A percentile compares a stretch with the other conserved stretches of the same genome.
Conservation (phyloP, 2,888 invertebrate species). For the Brenthis hecate region DNA sequence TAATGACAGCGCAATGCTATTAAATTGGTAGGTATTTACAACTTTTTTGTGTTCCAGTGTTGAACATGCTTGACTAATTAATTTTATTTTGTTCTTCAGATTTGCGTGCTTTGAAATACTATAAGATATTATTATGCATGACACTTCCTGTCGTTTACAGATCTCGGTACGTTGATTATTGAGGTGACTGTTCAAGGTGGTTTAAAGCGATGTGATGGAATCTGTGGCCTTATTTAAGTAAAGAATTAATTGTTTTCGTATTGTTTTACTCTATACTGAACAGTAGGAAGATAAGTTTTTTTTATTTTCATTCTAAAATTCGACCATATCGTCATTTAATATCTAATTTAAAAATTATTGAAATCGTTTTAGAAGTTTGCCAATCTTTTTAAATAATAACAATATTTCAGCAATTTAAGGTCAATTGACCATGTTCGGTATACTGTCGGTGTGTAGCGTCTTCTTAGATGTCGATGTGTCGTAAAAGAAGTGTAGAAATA, state of each 20-base stretch:
- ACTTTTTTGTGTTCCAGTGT: not conserved
- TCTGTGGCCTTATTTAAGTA: slow-evolving; percentile 31
- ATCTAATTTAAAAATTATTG: too few species aligned
- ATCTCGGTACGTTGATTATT: slow-evolving; percentile 37
- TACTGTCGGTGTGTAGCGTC: too few species aligned
- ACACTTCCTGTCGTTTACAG: slow-evolving; percentile 38
- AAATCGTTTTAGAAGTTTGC: too few species aligned
- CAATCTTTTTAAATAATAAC: too few species aligned
- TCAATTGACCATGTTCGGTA: too few species aligned
- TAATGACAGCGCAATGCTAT: too few species aligned
- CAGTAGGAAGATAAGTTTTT: not conserved
- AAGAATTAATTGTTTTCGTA: slow-evolving; percentile 17
- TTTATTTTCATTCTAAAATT: too few species aligned
- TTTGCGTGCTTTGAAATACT: slow-evolving; percentile 36
- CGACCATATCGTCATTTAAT: too few species aligned
- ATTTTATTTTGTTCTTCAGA: slow-evolving; percentile 28
- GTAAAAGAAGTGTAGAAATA: too few species aligned
- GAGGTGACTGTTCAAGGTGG: slow-evolving; percentile 37
- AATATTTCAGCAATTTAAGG: too few species aligned
- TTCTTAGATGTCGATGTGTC: too few species aligned
- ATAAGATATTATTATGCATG: slow-evolving; percentile 38
- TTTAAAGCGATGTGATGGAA: slow-evolving; percentile 31
- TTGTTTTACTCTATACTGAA: not conserved
- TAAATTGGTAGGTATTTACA: too few species aligned
- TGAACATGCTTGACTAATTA: slow-evolving; percentile 12